Percentiles rank a stretch among this genome's conserved stretches.
Evolutionary conservation across 2,113 vertebrate species (phyloP).

Genomic region (Nerophis lumbriciformis): DNA sequence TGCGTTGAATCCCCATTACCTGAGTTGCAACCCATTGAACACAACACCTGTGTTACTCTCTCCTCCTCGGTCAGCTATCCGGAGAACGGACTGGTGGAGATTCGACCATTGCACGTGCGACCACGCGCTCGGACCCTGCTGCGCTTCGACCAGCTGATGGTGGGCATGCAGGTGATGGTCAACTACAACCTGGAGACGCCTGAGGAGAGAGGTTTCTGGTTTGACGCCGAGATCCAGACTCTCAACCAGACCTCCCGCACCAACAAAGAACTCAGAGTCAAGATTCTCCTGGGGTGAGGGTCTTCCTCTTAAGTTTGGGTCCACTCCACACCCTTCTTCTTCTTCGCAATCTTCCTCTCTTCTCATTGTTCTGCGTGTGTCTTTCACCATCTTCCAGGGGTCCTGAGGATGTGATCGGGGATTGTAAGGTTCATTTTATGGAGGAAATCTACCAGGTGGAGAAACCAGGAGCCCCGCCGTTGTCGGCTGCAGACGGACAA

Average conservation of each 20-base stretch:
- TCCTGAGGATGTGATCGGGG: conserved; percentile 84
- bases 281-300: conserved; percentile 91
- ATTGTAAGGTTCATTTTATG: conserved; percentile 88
- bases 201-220: conserved; percentile 96
- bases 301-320: background rate
- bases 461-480: conserved; percentile 83
- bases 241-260: conserved; percentile 89
- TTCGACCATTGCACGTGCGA: conserved; percentile 79
- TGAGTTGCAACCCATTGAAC: background rate
- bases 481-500: conserved; percentile 87
- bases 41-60: background rate
- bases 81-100: conserved; percentile 89
- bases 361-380: background rate
- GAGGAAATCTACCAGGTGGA: conserved; percentile 97
- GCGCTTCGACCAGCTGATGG: conserved; percentile 82
- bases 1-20: too few relatives aligned
- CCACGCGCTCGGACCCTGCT: conserved; percentile 85
- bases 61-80: conserved; percentile 77
- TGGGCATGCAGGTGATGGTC: conserved; percentile 87
- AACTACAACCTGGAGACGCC: conserved; percentile 96
- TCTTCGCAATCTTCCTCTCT: background rate
- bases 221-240: conserved; percentile 86
- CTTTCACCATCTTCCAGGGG: conserved; percentile 67
- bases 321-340: background rate
- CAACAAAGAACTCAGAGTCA: conserved; percentile 91